Conservation (phyloP, 2,888 invertebrate species). For the Sthenelais limicola region DNA sequence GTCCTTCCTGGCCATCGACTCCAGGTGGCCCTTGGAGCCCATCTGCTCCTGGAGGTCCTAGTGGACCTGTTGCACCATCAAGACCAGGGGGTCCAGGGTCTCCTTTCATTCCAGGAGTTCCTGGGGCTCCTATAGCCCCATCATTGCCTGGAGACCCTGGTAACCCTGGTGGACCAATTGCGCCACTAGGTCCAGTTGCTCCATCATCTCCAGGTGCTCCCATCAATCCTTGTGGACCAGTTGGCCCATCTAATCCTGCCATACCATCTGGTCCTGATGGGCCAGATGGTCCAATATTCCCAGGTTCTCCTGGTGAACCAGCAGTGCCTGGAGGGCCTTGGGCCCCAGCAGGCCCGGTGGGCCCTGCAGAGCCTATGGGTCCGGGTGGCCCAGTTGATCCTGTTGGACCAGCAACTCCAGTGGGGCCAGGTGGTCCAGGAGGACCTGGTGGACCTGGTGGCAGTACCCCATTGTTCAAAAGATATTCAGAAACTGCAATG, state of each 20-base stretch:
- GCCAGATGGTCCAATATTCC: constrained; percentile 40
- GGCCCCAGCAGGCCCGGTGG: constrained; percentile 46
- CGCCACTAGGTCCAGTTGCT: constrained; percentile 27
- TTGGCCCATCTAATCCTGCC: constrained; percentile 37
- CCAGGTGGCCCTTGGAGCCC: constrained; percentile 38
- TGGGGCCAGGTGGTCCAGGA: constrained; percentile 32
- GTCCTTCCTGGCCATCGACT: constrained; percentile 27
- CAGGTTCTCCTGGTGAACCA: constrained; percentile 44
- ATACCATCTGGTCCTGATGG: constrained; percentile 42
- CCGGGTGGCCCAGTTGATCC: constrained; percentile 37
- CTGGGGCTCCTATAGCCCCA: constrained; percentile 44
- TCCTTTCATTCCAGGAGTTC: constrained; percentile 39
- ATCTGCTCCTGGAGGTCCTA: constrained; percentile 17
- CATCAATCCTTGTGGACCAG: constrained; percentile 28
- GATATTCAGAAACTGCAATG: no score
- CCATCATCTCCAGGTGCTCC: constrained; percentile 39
- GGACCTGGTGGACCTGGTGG: constrained; percentile 41
- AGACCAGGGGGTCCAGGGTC: constrained; percentile 35
- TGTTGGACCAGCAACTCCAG: constrained; percentile 40
- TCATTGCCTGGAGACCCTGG: constrained; percentile 36
- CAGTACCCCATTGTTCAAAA: no score
- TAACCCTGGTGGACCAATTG: constrained; percentile 40
- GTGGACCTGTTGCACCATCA: constrained; percentile 33
- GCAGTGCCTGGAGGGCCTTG: constrained; percentile 42
- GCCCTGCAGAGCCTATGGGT: constrained; percentile 44